Conservation (phyloP, 64 coral and sea anemone genomes). For the Exaiptasia diaphana region DNA sequence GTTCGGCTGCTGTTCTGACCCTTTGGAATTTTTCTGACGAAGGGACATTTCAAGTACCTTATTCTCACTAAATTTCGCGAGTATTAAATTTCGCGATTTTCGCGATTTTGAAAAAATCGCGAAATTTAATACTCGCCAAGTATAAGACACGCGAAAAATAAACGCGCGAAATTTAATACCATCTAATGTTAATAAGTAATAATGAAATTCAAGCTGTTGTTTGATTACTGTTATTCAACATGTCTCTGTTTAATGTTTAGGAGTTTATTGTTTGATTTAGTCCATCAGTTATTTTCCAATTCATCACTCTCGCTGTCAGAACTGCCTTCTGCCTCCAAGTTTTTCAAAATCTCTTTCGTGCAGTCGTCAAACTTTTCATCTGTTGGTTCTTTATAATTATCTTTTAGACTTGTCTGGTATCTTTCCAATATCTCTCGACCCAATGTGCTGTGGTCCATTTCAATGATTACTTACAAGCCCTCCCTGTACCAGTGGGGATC, state of each 20-base stretch:
- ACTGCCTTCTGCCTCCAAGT: slow-evolving; percentile 30
- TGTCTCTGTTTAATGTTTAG: no score
- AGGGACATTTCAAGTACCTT: slow-evolving; percentile 23
- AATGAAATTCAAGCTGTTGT: no score
- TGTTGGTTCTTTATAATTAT: slow-evolving; percentile 41
- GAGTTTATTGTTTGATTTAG: no score
- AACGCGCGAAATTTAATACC: no score
- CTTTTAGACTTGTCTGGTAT: slow-evolving; percentile 18
- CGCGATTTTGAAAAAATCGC: no score
- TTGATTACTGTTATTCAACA: no score
- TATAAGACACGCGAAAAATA: no score
- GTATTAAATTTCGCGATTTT: no score
- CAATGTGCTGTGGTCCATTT: slow-evolving; percentile 12
- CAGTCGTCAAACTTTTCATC: slow-evolving; percentile 36
- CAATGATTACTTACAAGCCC: slow-evolving; percentile 48
- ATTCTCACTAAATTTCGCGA: no score
- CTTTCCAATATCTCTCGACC: slow-evolving; percentile 2
- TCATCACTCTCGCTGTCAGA: slow-evolving; percentile 47
- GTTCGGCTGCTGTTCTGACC: slow-evolving; percentile 33
- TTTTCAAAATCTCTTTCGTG: slow-evolving; percentile 32
- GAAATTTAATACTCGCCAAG: no score
- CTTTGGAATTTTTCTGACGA: slow-evolving; percentile 6
- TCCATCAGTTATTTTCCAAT: slow-evolving; percentile 51
- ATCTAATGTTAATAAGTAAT: no score
- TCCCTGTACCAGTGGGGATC: slow-evolving; percentile 56